A percentile compares a stretch with the other conserved stretches of the same genome.
phyloP scores from a whole-genome alignment of 1,140 invertebrate species.

The Scaptomyza pallida region DNA sequence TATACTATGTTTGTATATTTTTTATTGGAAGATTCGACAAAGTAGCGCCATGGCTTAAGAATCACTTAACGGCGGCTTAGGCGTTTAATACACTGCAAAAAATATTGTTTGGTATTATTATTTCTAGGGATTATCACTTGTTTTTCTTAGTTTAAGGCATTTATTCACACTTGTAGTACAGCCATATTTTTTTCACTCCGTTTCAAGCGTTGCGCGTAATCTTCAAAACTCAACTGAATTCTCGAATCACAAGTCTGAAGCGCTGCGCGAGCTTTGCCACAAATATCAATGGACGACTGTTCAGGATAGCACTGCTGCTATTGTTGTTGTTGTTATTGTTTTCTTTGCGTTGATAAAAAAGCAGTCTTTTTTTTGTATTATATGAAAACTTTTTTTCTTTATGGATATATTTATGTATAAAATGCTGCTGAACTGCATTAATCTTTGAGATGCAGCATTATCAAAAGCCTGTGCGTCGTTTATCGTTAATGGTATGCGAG shows the following conservation, averaged over 20 bases:
- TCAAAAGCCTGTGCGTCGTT: conserved; percentile 8
- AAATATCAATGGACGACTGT: conserved; percentile 3
- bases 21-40: not conserved
- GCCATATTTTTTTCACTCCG: not conserved
- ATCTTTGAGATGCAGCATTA: conserved; percentile 23
- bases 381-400: conserved; percentile 4
- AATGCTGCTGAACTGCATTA: conserved; percentile 20
- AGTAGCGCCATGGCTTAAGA: conserved; percentile 13
- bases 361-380: not conserved
- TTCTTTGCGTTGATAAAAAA: conserved; percentile 19
- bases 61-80: conserved; percentile 8
- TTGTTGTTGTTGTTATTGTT: conserved; percentile 3
- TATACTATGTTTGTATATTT: conserved; percentile 2
- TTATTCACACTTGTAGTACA: conserved; percentile 1
- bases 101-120: conserved; percentile 2
- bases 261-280: conserved; percentile 1
- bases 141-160: not conserved
- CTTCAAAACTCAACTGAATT: conserved; percentile 24
- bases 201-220: conserved; percentile 7
- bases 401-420: not conserved
- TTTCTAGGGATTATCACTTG: not conserved
- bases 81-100: conserved; percentile 25
- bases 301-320: conserved; percentile 14
- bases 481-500: conserved; percentile 19
- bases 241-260: not conserved